phyloP scores from a whole-genome alignment of 1,140 invertebrate species.

The Cotesia vestalis region DNA sequence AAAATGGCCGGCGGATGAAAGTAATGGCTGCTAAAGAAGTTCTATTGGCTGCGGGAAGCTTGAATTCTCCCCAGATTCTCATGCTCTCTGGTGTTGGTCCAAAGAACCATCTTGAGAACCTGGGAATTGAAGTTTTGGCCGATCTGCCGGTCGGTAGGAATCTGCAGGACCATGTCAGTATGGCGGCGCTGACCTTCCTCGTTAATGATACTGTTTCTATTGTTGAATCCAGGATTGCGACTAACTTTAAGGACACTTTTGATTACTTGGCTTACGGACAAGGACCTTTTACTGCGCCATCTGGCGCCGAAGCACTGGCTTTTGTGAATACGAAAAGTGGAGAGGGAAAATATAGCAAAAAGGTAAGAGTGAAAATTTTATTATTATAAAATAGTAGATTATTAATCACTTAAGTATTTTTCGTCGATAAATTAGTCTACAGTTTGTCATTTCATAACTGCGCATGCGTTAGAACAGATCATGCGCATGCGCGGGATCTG shows the following conservation, averaged over 20 bases:
- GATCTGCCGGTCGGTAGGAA: conserved; percentile 83
- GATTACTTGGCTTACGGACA: conserved; percentile 68
- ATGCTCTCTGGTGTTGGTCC: conserved; percentile 72
- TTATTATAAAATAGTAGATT: too few relatives aligned
- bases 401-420: too few relatives aligned
- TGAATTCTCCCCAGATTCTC: conserved; percentile 71
- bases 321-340: conserved; percentile 70
- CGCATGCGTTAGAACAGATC: too few relatives aligned
- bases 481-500: too few relatives aligned
- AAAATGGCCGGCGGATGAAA: conserved; percentile 63
- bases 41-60: conserved; percentile 68
- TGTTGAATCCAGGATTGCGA: conserved; percentile 63
- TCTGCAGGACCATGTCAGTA: conserved; percentile 80
- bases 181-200: conserved; percentile 74
- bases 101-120: conserved; percentile 60
- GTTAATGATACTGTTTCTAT: conserved; percentile 72
- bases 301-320: conserved; percentile 76
- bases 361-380: too few relatives aligned
- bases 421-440: too few relatives aligned
- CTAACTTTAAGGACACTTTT: conserved; percentile 67
- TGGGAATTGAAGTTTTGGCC: conserved; percentile 67
- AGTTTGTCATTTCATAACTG: too few relatives aligned
- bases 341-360: too few relatives aligned
- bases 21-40: conserved; percentile 68
- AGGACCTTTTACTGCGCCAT: conserved; percentile 77